phyloP scores from a whole-genome alignment of 2,113 vertebrate genomes.

The Lontra canadensis region DNA sequence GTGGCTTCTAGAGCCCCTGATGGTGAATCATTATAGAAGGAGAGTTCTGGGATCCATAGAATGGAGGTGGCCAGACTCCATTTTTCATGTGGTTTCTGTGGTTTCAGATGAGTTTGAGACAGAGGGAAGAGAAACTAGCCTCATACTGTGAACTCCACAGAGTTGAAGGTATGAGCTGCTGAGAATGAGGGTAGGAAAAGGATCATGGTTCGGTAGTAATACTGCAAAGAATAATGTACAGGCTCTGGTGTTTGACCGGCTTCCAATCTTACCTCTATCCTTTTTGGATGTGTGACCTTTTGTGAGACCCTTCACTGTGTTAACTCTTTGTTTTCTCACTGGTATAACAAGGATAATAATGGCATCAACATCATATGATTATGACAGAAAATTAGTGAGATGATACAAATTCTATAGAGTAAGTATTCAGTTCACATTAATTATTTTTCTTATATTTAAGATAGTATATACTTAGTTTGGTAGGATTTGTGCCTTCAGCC shows the following conservation, averaged over 20 bases:
- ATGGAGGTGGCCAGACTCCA: neutral
- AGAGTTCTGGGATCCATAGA: neutral
- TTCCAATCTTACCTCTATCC: neutral
- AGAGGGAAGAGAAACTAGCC: neutral
- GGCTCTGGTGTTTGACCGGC: neutral
- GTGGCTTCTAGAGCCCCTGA: neutral
- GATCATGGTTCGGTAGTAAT: neutral
- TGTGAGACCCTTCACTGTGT: neutral
- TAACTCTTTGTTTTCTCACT: neutral
- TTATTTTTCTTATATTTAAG: neutral
- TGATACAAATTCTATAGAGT: neutral
- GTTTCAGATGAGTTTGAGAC: neutral
- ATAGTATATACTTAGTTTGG: neutral
- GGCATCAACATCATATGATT: neutral
- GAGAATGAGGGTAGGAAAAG: neutral
- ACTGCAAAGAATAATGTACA: neutral
- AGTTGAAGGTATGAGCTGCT: neutral
- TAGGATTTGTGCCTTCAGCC: neutral
- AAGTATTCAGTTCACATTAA: neutral
- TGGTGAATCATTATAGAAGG: neutral
- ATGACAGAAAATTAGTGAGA: neutral
- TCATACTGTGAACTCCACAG: neutral
- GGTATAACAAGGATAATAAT: neutral
- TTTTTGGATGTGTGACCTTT: neutral
- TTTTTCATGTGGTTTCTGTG: conserved; percentile 25